A percentile compares a stretch with the other conserved stretches of the same genome.
phyloP scores from a whole-genome alignment of 2,888 invertebrate genomes.

The Periphyllus acericola region DNA sequence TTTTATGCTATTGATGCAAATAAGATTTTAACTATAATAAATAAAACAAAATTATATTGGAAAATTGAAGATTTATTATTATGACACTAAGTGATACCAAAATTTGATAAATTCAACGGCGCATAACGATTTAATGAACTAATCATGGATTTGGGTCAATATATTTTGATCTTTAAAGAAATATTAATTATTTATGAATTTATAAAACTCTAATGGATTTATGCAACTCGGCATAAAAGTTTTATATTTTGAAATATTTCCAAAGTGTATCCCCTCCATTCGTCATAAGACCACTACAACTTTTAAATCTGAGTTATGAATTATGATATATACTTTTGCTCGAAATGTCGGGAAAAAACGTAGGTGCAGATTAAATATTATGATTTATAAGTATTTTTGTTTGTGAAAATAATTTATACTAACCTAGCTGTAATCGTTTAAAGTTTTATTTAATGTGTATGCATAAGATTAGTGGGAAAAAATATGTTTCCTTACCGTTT shows the following conservation, averaged over 20 bases:
- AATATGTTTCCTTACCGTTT: too few species aligned
- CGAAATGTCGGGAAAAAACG: not conserved
- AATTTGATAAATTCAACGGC: not conserved
- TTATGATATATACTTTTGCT: not conserved
- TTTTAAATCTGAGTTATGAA: not conserved
- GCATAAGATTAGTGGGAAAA: too few species aligned
- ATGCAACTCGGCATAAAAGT: not conserved
- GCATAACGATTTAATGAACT: not conserved
- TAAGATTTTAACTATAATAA: too few species aligned
- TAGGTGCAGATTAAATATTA: too few species aligned
- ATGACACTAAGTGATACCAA: too few species aligned
- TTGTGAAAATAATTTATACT: not conserved
- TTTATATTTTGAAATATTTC: not conserved
- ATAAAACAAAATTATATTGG: too few species aligned
- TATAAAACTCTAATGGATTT: not conserved
- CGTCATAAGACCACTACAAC: not conserved
- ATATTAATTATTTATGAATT: not conserved
- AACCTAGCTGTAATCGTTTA: not conserved
- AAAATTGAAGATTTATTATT: too few species aligned
- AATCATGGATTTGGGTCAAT: not conserved
- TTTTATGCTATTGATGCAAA: too few species aligned
- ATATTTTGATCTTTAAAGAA: not conserved
- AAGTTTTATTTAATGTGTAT: too few species aligned
- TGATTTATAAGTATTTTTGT: not conserved
- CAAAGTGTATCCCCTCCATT: not conserved